A percentile compares a stretch with the other conserved stretches of the same genome.
Evolutionary conservation across 2,888 invertebrate genomes (phyloP).

Genomic region (Leptothorax acervorum): DNA sequence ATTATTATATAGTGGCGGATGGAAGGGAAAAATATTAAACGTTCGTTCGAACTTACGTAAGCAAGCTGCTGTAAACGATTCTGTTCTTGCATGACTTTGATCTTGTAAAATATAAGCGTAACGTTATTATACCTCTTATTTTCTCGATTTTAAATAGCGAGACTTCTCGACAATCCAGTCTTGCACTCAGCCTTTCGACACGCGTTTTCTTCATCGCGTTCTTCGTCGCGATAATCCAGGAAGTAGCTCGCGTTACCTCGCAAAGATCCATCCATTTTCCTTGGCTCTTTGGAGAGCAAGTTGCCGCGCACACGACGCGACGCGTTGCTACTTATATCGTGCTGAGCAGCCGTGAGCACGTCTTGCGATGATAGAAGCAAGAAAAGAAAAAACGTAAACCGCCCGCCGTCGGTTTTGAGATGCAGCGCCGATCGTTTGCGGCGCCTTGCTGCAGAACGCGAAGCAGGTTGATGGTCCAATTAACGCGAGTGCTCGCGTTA

Average conservation of each 20-base stretch:
- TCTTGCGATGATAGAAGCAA: not conserved
- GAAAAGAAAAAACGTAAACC: not conserved
- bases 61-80: not conserved
- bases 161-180: slow-evolving; percentile 1
- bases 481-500: slow-evolving; percentile 57
- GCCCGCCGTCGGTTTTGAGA: too few species aligned
- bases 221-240: slow-evolving; percentile 9
- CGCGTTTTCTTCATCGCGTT: slow-evolving; percentile 20
- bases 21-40: not conserved
- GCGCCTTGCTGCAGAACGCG: slow-evolving; percentile 25
- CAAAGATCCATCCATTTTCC: not conserved
- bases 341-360: not conserved
- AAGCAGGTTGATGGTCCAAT: slow-evolving; percentile 74
- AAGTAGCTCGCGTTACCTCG: slow-evolving; percentile 11
- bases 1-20: not conserved
- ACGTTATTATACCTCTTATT: slow-evolving; percentile 12
- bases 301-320: not conserved
- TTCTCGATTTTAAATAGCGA: slow-evolving; percentile 32
- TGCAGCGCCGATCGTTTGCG: not conserved
- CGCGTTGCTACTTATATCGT: not conserved
- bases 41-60: not conserved
- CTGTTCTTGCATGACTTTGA: slow-evolving; percentile 29
- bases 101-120: not conserved
- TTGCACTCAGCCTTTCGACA: slow-evolving; percentile 13
- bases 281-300: not conserved